Evolutionary conservation across 2,888 invertebrate species (phyloP).

Genomic region (Pogonocherus hispidulus): DNA sequence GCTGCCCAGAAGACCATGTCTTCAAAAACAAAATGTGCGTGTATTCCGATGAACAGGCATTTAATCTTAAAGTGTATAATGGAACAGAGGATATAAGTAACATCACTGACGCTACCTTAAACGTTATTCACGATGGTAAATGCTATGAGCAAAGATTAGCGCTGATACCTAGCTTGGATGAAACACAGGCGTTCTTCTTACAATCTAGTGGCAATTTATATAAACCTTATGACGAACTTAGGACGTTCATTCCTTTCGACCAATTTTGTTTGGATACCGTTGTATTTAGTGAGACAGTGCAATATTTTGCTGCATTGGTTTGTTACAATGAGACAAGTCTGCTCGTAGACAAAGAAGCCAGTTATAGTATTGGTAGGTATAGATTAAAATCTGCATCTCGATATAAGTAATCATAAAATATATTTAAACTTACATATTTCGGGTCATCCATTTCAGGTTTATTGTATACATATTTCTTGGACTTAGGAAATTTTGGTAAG

Average conservation of each 20-base stretch:
- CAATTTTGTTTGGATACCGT: slow-evolving; percentile 47
- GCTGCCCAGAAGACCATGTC: slow-evolving; percentile 48
- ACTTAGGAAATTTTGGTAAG: too few relatives aligned
- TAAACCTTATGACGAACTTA: slow-evolving; percentile 38
- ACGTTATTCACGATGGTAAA: slow-evolving; percentile 41
- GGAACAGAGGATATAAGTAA: slow-evolving; percentile 37
- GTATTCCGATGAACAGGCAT: slow-evolving; percentile 22
- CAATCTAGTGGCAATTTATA: slow-evolving; percentile 48
- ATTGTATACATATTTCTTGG: too few relatives aligned
- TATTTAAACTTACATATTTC: too few relatives aligned
- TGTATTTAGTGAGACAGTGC: neutral
- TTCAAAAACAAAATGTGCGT: slow-evolving; percentile 39
- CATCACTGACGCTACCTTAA: slow-evolving; percentile 28
- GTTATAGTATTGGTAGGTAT: neutral
- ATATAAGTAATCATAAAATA: too few relatives aligned
- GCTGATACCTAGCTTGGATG: slow-evolving; percentile 32
- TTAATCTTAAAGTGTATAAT: slow-evolving; percentile 43
- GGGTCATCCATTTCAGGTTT: too few relatives aligned
- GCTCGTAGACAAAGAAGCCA: neutral
- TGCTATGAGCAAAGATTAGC: slow-evolving; percentile 40
- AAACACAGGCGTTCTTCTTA: slow-evolving; percentile 42
- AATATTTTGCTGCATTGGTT: slow-evolving; percentile 37
- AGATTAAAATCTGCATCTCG: too few relatives aligned
- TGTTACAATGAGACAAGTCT: slow-evolving; percentile 35
- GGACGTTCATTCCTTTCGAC: slow-evolving; percentile 32